phyloP scores from a whole-genome alignment of 1,140 invertebrate species.

The Drosophila lowei region DNA sequence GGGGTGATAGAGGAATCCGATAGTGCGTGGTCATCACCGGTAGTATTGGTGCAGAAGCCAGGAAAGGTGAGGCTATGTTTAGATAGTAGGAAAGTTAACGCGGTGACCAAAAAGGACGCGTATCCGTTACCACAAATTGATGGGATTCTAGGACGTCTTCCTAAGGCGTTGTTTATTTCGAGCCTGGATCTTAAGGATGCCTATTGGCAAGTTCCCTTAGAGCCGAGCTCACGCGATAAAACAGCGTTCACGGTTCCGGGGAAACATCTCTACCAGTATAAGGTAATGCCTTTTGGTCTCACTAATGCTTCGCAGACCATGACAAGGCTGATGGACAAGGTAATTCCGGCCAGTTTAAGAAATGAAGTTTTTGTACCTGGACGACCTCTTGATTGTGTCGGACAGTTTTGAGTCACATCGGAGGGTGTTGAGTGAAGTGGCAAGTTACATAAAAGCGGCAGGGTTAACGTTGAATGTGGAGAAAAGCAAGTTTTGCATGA shows the following conservation, averaged over 20 bases:
- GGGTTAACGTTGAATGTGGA: conserved; percentile 7
- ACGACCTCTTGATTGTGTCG: conserved; percentile 6
- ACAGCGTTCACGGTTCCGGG: neutral
- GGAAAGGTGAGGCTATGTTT: conserved; percentile 19
- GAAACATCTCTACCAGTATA: neutral
- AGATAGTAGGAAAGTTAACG: conserved; percentile 20
- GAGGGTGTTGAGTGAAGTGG: neutral
- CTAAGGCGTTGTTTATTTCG: conserved; percentile 1
- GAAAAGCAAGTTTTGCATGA: conserved; percentile 15
- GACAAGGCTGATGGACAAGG: conserved; percentile 8
- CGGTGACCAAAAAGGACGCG: conserved; percentile 6
- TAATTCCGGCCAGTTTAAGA: neutral
- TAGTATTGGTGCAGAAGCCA: conserved; percentile 21
- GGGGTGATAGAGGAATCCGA: conserved; percentile 53
- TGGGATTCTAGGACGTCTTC: conserved; percentile 6
- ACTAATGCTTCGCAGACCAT: conserved; percentile 2
- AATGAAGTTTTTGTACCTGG: conserved; percentile 4
- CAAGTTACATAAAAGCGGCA: neutral
- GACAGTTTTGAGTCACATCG: conserved; percentile 1
- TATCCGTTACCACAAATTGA: conserved; percentile 4
- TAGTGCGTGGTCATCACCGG: conserved; percentile 45
- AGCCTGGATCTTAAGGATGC: neutral
- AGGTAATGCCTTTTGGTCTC: conserved; percentile 6
- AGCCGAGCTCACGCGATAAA: neutral
- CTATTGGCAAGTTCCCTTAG: conserved; percentile 8